Conservation (phyloP, 2,797 vertebrate genomes). For the Bovichtus diacanthus region DNA sequence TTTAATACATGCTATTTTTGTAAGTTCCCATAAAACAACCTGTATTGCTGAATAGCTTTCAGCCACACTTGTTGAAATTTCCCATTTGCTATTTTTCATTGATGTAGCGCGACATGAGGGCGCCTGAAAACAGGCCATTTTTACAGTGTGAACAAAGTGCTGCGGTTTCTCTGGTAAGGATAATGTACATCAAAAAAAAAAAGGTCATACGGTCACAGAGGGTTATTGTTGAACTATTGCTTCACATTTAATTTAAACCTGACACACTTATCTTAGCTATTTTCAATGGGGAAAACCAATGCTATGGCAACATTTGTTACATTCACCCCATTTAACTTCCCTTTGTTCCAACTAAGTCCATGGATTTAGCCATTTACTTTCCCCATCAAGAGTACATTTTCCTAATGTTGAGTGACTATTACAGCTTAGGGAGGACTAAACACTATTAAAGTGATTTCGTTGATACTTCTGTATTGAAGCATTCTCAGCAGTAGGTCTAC, state of each 20-base stretch:
- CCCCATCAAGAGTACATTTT: not conserved
- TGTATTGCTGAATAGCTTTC: no score
- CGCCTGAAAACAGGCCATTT: conserved; percentile 5
- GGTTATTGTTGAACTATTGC: conserved; percentile 3
- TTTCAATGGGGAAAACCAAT: not conserved
- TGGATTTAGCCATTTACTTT: not conserved
- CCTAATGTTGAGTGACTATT: not conserved
- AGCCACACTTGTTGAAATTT: no score
- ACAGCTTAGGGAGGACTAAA: not conserved
- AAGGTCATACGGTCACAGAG: not conserved
- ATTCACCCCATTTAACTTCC: not conserved
- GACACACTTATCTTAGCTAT: not conserved
- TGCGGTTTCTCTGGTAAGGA: not conserved
- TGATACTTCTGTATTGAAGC: not conserved
- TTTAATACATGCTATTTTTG: no score
- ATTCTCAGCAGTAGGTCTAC: not conserved
- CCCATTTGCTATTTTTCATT: not conserved
- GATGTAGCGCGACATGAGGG: not conserved
- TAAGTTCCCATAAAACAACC: no score
- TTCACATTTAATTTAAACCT: not conserved
- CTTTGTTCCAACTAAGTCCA: not conserved
- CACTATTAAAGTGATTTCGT: not conserved
- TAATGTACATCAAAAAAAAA: not conserved
- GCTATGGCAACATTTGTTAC: not conserved
- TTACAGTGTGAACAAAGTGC: conserved; percentile 11